Base-by-base conservation (phyloP, 2,888 invertebrate species). In the Cephalotes varians region DNA sequence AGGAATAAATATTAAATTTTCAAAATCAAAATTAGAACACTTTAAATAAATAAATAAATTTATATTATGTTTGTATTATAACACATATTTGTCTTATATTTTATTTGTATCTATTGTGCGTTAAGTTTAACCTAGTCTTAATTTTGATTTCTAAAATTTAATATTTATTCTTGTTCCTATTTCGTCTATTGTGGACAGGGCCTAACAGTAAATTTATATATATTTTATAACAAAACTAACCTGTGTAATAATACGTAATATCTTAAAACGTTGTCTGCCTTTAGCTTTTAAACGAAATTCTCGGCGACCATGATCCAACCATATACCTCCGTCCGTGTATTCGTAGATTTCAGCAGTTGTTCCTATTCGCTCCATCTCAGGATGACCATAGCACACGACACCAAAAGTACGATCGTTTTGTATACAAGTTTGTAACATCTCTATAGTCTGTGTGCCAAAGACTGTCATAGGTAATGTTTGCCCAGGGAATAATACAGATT, bases 381-480 rank as follows among this genome's bases (percentile, higher is more conserved):
- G 94, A 91, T 93, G 94, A 95, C 95, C 95, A 51, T 94, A 93
- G 88, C 95, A 95, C 25, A 97, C 95, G 25, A 97, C 95, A 5
- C 97, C 97, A 93, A 97, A 97, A 3, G 96, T 96, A 84, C 96
- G 95, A 87, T 96, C 96, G 51, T 95, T 95, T 56, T 95, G 93
- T 44, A 97, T 95, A 84, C 96, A 96, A 34, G 95, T 94, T 73
- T 95, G 94, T 84, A 97, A 94, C 95, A 97, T 96, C 54, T 96
- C 95, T 18, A 96, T 95, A 64, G 95, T 95, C 37, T 95, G 93
- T 47, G 95, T 94, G 81, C 96, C 92, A 80, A 95, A 95, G 4
- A 96, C 95, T 58, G 97, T 96, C 86, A 98, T 95, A 0, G 98
- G 98, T 34, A 98, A 94, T 1, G 97, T 97, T 94, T 98, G 98